These are phyloP conservation scores for Apocrypta bakeri DNA, from an alignment of 1,140 invertebrate genomes.

Conservation along the genomic window DNA sequence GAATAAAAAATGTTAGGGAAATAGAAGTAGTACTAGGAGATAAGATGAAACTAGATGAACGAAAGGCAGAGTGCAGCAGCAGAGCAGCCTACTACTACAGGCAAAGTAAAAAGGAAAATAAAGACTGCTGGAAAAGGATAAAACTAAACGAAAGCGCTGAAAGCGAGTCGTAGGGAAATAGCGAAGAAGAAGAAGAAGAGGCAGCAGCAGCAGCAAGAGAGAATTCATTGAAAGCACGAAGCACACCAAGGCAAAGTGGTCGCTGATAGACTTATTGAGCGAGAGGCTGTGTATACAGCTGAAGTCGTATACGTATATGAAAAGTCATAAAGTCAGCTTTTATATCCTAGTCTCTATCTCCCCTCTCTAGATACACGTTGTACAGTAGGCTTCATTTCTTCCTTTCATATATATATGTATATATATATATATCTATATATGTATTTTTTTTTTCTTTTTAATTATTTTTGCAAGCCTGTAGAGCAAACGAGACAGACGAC, in stretches of 20 bases:
- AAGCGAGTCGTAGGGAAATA: slow-evolving; percentile 20
- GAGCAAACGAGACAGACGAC: slow-evolving; percentile 22
- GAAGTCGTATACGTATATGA: not conserved
- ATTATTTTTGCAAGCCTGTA: slow-evolving; percentile 14
- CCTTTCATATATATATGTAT: too few species aligned
- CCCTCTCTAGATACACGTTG: not conserved
- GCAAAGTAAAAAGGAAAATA: slow-evolving; percentile 48
- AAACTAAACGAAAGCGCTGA: slow-evolving; percentile 43
- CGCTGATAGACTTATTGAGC: slow-evolving; percentile 14
- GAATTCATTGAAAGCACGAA: not conserved
- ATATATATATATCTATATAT: not conserved
- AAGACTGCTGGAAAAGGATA: slow-evolving; percentile 33
- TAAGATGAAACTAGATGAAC: slow-evolving; percentile 52
- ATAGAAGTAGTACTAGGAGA: slow-evolving; percentile 39
- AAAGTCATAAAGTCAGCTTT: slow-evolving; percentile 12
- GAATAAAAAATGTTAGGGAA: slow-evolving; percentile 50
- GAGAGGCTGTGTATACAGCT: not conserved
- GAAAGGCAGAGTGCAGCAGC: not conserved
- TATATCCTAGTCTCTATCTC: not conserved
- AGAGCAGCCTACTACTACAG: not conserved
- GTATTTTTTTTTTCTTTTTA: not conserved
- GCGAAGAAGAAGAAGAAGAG: not conserved
- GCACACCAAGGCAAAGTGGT: not conserved
- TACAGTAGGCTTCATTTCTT: not conserved
- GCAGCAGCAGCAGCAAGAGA: not conserved